phyloP scores from a whole-genome alignment of 2,797 vertebrate genomes.

The Coilia nasus region DNA sequence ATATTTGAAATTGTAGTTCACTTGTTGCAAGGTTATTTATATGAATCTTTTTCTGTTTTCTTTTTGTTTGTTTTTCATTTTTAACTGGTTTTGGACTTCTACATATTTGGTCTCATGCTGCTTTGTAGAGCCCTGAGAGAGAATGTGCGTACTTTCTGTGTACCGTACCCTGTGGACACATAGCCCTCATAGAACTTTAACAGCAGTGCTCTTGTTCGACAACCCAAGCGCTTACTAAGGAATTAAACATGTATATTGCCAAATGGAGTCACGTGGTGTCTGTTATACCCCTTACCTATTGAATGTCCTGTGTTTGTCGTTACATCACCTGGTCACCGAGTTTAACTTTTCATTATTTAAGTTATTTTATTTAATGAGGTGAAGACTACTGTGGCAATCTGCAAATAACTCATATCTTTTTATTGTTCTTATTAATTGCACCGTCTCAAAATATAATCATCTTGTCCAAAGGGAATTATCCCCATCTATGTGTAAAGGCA shows the following conservation, averaged over 20 bases:
- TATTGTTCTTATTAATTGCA: too few species aligned
- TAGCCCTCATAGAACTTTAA: conserved; percentile 36
- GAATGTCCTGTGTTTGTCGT: not conserved
- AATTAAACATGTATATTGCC: conserved; percentile 52
- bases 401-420: not conserved
- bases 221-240: conserved; percentile 52
- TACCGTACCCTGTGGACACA: conserved; percentile 42
- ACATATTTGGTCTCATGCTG: conserved; percentile 69
- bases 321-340: not conserved
- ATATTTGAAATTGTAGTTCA: conserved; percentile 40
- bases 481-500: too few species aligned
- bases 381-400: not conserved
- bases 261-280: conserved; percentile 33
- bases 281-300: not conserved
- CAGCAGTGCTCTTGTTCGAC: conserved; percentile 47
- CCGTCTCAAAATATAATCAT: too few species aligned
- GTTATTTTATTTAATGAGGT: not conserved
- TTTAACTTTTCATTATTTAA: not conserved
- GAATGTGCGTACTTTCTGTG: conserved; percentile 34
- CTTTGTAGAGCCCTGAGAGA: conserved; percentile 59
- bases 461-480: too few species aligned
- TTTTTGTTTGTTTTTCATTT: conserved; percentile 58
- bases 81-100: conserved; percentile 68
- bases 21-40: conserved; percentile 47
- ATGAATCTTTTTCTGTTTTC: conserved; percentile 29